Evolutionary conservation across 2,888 invertebrate species (phyloP), one percentile per base, ranked within the genome.

Genomic region (Strigamia maritima): DNA sequence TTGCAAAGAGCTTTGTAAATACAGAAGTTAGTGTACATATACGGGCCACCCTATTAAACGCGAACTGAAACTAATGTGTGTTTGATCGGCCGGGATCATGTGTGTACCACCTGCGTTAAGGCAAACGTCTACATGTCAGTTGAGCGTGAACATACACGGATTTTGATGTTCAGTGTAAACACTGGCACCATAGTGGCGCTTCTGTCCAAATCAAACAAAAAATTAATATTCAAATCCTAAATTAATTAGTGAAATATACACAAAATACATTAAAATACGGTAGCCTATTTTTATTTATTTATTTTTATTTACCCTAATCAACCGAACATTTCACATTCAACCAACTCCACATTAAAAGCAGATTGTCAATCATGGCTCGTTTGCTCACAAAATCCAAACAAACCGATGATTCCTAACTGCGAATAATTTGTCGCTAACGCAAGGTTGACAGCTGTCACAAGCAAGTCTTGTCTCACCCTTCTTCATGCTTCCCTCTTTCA

Each of bases 361-460:
- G 35, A 35, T 49, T 7, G 14, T 6, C 19, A 49, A 49, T 6
- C 14, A 49, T 16, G 19, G 60, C 16, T 75, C 35, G 75, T 38
- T 31, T 16, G 28, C 28, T 75, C 22, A 65, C 6, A n/a, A 22
- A 65, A 65, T 24, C 60, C 19, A 65, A 0, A 7, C 60, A 65
- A 24, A 65, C 60, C 75, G 19, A 38, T 19, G 12, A 38, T 38
- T 75, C n/a, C 14, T 19, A 28, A 10, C 14, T 60, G 77, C 49
- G 77, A 77, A 77, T 77, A 77, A 77, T 77, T 77, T 77, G 77
- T 77, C 60, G 26, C 28, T 28, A 77, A 60, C 28, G 19, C 60
- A 26, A 77, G 49, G 26, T 54, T 77, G 77, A 77, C 77, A 77
- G 77, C 77, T 77, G 77, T 77, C 77, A 60, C n/a, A 16, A 26